Base-by-base conservation (phyloP, 1,140 invertebrate species). In the Plectus sambesii region DNA sequence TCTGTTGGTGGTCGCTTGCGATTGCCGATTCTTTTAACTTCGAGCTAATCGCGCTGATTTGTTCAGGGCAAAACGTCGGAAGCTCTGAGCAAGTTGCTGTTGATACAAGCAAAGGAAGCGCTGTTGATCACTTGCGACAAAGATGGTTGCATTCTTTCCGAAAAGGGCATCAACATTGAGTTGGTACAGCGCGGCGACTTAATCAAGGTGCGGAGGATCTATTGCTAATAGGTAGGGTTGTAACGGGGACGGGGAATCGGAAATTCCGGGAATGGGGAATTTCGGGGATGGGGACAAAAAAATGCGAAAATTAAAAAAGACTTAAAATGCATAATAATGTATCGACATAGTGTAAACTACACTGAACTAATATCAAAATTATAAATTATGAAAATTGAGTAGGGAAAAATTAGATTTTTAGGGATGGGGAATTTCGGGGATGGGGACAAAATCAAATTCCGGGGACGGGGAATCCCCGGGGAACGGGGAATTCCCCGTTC, bases 11-110 rank as follows among this genome's bases (percentile, higher is more conserved):
- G 29, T 41, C 15, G 30, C 26, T 49, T 49, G 19, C 25, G 24
- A 51, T 1, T 58, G 17, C 17, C 49, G 17, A 17, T 2, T 20
- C 52, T 38, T 51, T 22, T 15, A 47, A 38, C 9, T 9, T 36
- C 12, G 23, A 22, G 43, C 44, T 20, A 20, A 30, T 56, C 22
- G 38, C 44, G 30, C 48, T 47, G 47, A 52, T 57, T 47, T 55
- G 72, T 75, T 35, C 66, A 87, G 83, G 89, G 92, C n/a, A 98
- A 98, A 75, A 99, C 94, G 4, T 96, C 89, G 0, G 93, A 98
- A 73, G 94, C 93, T 0, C 70, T 99, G 5, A 88, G 86, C 0
- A 92, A 92, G 69, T 74, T 99, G 17, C 74, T 98, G 39, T 93
- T 88, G 0, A 72, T 98, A 24, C 92, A 98, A 74, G 83, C 93